A percentile compares a stretch with the other conserved stretches of the same genome.
Evolutionary conservation across 2,797 vertebrate genomes (phyloP).

Genomic region (Stomatorhinus walkeri): DNA sequence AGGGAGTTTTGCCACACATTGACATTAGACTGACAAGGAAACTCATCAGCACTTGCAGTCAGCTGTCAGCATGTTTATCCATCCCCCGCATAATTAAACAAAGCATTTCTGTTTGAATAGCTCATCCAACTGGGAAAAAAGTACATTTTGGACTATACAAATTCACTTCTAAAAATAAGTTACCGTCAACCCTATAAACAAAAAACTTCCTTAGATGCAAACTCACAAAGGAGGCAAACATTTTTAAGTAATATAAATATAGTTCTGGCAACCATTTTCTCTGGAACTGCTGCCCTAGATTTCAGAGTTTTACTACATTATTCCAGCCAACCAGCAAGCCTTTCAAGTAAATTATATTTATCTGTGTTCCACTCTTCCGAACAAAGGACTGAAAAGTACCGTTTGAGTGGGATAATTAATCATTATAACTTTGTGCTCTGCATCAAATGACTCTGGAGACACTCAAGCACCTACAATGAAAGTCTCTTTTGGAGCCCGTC

Average conservation of each 20-base stretch:
- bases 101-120: conserved; percentile 7
- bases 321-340: background rate
- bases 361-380: background rate
- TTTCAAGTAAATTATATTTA: conserved; percentile 3
- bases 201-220: background rate
- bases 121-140: background rate
- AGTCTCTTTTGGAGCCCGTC: background rate
- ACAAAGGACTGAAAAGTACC: background rate
- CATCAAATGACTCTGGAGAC: background rate
- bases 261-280: background rate
- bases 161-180: background rate
- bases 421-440: background rate
- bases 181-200: background rate
- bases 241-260: conserved; percentile 5
- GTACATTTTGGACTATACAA: background rate
- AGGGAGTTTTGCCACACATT: conserved; percentile 1
- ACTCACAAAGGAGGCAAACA: background rate
- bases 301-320: background rate
- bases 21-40: conserved; percentile 20
- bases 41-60: conserved; percentile 4
- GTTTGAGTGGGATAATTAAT: background rate
- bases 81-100: conserved; percentile 11
- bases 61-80: background rate
- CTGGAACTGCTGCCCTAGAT: background rate
- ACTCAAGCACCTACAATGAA: background rate